Base-by-base conservation (phyloP, 2,797 vertebrate genomes). In the Morus bassanus region DNA sequence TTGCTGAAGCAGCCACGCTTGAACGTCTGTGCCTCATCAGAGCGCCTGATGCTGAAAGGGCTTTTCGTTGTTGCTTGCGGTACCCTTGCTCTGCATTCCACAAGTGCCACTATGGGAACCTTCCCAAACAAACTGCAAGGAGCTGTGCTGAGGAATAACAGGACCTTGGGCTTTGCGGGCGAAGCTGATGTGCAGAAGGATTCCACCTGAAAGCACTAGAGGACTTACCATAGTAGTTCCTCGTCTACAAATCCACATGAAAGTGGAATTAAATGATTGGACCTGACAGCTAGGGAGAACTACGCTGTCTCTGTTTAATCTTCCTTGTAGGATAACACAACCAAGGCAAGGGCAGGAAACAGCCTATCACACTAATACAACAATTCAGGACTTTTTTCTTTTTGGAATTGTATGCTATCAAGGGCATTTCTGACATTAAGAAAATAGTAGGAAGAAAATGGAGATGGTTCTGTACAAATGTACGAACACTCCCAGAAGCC, bases 241-340 rank as follows among this genome's bases (percentile, higher is more conserved):
- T 86, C 78, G 45, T 51, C 78, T 79, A 64, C 45, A 94, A 90
- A 95, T 87, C 76, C 79, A 68, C 59, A 87, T 68, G 43, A 84
- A 89, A 91, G 76, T 74, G 39, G 91, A 95, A 90, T 97, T 95
- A 95, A 95, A 92, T 89, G 14, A 87, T 94, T 83, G 60, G 50
- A 79, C 61, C 39, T 89, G 92, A 79, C 79, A 92, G 70, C 63
- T 64, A 88, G 70, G 68, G 64, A 95, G 72, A 95, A 23, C 50
- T 80, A 74, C 0, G 4, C 70, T 90, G 31, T 65, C 76, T 95
- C 67, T 75, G 23, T 82, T 84, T 96, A 85, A 96, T 94, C 78
- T 85, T 78, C 73, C 88, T 78, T 16, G 43, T 18, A 79, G 65
- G 80, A 51, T 72, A 96, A 94, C 39, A 83, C 33, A 83, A 31